Evolutionary conservation across 2,797 vertebrate species (phyloP).

Genomic region (Fratercula arctica): DNA sequence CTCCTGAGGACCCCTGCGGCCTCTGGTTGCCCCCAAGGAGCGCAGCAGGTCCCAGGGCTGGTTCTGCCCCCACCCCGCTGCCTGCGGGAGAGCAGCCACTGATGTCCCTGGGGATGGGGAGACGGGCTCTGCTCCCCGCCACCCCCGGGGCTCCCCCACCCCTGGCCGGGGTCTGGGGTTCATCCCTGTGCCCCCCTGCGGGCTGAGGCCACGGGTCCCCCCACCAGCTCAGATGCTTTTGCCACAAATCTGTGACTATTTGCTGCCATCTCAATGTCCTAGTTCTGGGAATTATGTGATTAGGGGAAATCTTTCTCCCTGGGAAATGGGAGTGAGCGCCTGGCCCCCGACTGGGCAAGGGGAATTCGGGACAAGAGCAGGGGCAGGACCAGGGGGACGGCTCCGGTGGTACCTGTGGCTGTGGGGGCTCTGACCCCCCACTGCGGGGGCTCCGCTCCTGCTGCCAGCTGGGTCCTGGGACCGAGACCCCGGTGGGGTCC

Average conservation of each 20-base stretch:
- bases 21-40: neutral
- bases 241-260: neutral
- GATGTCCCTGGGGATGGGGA: neutral
- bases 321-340: neutral
- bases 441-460: fast-evolving
- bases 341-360: neutral
- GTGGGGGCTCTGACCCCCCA: neutral
- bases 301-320: neutral
- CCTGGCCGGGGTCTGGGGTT: fast-evolving
- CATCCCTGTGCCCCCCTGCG: fast-evolving
- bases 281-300: constrained; percentile 43
- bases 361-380: fast-evolving
- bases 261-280: neutral
- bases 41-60: neutral
- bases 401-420: fast-evolving
- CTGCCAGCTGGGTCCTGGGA: neutral
- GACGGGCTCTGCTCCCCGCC: neutral
- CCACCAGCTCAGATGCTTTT: neutral
- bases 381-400: neutral
- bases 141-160: neutral
- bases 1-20: neutral
- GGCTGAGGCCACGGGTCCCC: fast-evolving
- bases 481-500: neutral
- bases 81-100: neutral
- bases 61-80: neutral